Evolutionary conservation across 2,888 invertebrate genomes (phyloP).

Genomic region (Scaptomyza polygonia): DNA sequence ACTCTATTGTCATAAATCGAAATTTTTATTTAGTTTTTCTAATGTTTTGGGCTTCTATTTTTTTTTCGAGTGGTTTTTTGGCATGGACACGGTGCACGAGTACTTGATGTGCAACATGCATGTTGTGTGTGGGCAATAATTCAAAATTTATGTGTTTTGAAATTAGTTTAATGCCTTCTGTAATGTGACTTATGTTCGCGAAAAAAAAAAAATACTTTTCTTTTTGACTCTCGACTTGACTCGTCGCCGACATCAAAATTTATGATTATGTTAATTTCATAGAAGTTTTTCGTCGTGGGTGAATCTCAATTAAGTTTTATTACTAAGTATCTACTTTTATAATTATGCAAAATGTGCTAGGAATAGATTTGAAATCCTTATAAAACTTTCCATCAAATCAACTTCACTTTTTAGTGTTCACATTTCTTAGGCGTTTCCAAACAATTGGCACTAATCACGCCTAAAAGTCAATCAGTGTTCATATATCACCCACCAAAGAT

Average conservation of each 20-base stretch:
- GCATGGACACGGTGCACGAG: slow-evolving; percentile 10
- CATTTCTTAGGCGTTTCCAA: neutral
- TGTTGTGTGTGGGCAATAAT: slow-evolving; percentile 71
- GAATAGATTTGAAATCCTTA: too few species aligned
- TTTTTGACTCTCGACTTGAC: too few species aligned
- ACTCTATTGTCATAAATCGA: too few species aligned
- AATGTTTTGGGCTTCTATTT: too few species aligned
- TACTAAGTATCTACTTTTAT: neutral
- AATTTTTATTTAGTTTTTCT: neutral
- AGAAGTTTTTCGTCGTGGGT: slow-evolving; percentile 34
- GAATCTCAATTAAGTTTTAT: slow-evolving; percentile 6
- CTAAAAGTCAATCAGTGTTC: slow-evolving; percentile 70
- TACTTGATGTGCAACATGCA: slow-evolving; percentile 24
- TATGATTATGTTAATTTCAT: slow-evolving; percentile 62
- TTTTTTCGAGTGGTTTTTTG: neutral
- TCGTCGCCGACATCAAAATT: too few species aligned
- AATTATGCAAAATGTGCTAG: too few species aligned
- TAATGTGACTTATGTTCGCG: slow-evolving; percentile 62
- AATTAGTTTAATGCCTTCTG: slow-evolving; percentile 78
- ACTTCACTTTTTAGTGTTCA: too few species aligned
- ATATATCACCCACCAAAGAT: slow-evolving; percentile 29
- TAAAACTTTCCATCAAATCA: too few species aligned
- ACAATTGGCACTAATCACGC: slow-evolving; percentile 72
- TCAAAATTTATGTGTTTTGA: slow-evolving; percentile 78
- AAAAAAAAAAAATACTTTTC: slow-evolving; percentile 15